Evolutionary conservation across 2,888 invertebrate genomes (phyloP).

Genomic region (Hydropsyche betteni): DNA sequence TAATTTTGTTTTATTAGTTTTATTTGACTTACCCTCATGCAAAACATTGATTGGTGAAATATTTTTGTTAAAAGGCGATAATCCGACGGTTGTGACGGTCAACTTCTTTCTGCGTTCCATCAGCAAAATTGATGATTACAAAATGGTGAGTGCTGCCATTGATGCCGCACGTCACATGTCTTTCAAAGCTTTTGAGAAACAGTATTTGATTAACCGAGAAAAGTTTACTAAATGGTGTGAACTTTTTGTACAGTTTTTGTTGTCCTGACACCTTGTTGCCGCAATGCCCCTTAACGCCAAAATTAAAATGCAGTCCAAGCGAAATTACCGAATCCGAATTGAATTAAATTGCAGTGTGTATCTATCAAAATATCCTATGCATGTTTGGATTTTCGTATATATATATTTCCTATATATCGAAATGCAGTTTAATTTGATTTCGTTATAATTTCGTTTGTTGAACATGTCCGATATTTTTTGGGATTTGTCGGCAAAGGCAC

Average conservation of each 20-base stretch:
- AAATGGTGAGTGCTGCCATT: conserved; percentile 88
- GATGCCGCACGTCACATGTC: conserved; percentile 52
- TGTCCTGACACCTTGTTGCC: conserved; percentile 22
- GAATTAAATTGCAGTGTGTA: conserved; percentile 18
- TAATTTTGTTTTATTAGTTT: conserved; percentile 52
- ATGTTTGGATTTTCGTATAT: conserved; percentile 5
- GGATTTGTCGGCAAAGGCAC: conserved; percentile 33
- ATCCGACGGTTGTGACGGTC: conserved; percentile 88
- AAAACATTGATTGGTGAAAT: conserved; percentile 48
- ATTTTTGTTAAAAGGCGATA: conserved; percentile 70
- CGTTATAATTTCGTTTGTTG: conserved; percentile 20
- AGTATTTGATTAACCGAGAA: neutral
- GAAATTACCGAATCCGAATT: conserved; percentile 2
- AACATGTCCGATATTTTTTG: neutral
- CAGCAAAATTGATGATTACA: conserved; percentile 99
- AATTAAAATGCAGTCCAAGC: too few relatives aligned
- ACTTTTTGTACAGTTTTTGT: conserved; percentile 39
- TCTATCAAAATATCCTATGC: neutral
- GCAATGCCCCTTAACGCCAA: conserved; percentile 14
- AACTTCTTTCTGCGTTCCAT: conserved; percentile 97
- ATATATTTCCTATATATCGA: neutral
- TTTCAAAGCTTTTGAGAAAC: conserved; percentile 25
- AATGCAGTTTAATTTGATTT: conserved; percentile 37
- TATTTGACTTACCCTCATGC: conserved; percentile 61
- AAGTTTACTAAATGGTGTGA: conserved; percentile 22